phyloP scores from a whole-genome alignment of 2,888 invertebrate species.

The Lasius fuliginosus region DNA sequence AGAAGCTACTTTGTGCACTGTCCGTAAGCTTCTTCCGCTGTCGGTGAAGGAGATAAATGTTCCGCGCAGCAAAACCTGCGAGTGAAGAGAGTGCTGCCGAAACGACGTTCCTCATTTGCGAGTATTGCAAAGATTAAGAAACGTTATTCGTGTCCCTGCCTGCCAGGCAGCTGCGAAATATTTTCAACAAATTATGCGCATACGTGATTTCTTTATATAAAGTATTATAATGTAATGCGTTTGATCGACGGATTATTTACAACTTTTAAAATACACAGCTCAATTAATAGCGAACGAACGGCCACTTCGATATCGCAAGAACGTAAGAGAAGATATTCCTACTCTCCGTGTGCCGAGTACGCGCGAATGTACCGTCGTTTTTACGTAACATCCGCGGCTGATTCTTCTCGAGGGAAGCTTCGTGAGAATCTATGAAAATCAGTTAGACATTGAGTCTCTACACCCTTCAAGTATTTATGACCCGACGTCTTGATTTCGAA shows the following conservation, averaged over 20 bases:
- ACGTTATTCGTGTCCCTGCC: constrained; percentile 35
- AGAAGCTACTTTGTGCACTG: constrained; percentile 25
- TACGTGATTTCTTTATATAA: constrained; percentile 22
- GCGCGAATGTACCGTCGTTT: constrained; percentile 4
- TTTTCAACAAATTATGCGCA: constrained; percentile 40
- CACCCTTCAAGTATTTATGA: constrained; percentile 33
- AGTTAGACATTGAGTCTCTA: constrained; percentile 8
- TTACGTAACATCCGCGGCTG: background rate
- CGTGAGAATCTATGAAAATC: constrained; percentile 43
- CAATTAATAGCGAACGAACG: constrained; percentile 23
- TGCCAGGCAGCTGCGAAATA: constrained; percentile 30
- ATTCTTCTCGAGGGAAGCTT: constrained; percentile 2
- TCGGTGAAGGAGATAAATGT: constrained; percentile 54
- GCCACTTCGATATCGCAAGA: background rate
- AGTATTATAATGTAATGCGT: background rate
- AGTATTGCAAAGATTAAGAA: constrained; percentile 54
- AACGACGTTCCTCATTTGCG: constrained; percentile 55
- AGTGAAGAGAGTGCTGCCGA: constrained; percentile 41
- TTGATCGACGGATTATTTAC: constrained; percentile 15
- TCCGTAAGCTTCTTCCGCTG: constrained; percentile 47
- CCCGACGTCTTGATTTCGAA: constrained; percentile 38
- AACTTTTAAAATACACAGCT: constrained; percentile 13
- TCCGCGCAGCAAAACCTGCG: constrained; percentile 43
- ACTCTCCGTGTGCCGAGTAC: background rate
- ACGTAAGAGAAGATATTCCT: background rate